phyloP scores from a whole-genome alignment of 2,888 invertebrate genomes.

The Drosophila antonietae region DNA sequence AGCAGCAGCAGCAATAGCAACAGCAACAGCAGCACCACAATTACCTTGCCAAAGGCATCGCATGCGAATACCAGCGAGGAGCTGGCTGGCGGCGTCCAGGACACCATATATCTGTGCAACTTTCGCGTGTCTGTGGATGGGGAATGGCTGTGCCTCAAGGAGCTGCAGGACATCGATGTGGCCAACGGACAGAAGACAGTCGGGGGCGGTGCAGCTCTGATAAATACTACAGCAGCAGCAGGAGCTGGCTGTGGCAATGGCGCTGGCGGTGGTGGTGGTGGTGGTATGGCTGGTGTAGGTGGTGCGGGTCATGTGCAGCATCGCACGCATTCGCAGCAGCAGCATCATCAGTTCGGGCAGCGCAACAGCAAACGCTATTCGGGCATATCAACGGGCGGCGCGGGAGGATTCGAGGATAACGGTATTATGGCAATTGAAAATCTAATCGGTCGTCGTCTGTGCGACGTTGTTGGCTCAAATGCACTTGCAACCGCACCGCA shows the following conservation, averaged over 20 bases:
- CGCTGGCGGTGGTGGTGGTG: slow-evolving; percentile 9
- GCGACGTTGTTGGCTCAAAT: slow-evolving; percentile 75
- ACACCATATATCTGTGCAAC: slow-evolving; percentile 98
- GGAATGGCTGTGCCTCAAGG: slow-evolving; percentile 97
- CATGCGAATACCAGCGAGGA: slow-evolving; percentile 84
- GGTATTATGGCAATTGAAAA: slow-evolving; percentile 84
- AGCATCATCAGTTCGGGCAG: slow-evolving; percentile 60
- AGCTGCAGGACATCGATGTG: slow-evolving; percentile 95
- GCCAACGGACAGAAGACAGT: slow-evolving; percentile 83
- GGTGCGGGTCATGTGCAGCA: slow-evolving; percentile 36
- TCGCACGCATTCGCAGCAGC: slow-evolving; percentile 34
- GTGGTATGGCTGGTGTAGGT: slow-evolving; percentile 6
- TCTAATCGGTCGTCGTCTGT: slow-evolving; percentile 82
- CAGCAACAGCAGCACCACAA: slow-evolving; percentile 71
- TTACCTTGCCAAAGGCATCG: slow-evolving; percentile 84
- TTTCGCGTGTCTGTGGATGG: slow-evolving; percentile 98
- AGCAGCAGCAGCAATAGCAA: not conserved
- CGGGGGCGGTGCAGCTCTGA: slow-evolving; percentile 56
- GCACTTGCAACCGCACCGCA: slow-evolving; percentile 66
- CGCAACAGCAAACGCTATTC: slow-evolving; percentile 77
- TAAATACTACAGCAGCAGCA: slow-evolving; percentile 23
- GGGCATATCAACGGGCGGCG: slow-evolving; percentile 57
- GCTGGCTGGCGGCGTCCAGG: slow-evolving; percentile 90
- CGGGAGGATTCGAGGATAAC: slow-evolving; percentile 77
- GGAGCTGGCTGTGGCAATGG: slow-evolving; percentile 5